Conservation (phyloP, 2,888 invertebrate species). For the Hypena proboscidalis region DNA sequence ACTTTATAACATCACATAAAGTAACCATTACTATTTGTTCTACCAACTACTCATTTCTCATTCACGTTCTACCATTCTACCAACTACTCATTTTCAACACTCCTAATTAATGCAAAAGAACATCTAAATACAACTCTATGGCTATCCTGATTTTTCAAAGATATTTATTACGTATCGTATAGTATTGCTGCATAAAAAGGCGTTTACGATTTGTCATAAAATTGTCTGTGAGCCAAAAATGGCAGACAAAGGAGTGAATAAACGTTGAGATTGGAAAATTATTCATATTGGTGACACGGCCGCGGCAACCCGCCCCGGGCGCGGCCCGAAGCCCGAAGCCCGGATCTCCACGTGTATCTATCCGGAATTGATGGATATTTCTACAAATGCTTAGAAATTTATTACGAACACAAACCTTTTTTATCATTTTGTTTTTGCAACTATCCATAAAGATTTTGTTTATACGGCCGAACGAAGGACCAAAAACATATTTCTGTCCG, state of each 20-base stretch:
- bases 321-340: conserved; percentile 24
- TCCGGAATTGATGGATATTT: conserved; percentile 46
- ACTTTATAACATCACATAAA: no score
- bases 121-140: conserved; percentile 11
- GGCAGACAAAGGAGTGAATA: conserved; percentile 66
- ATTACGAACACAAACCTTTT: conserved; percentile 50
- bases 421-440: conserved; percentile 46
- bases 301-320: conserved; percentile 38
- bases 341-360: conserved; percentile 22
- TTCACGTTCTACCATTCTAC: no score
- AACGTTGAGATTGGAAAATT: conserved; percentile 73
- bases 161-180: conserved; percentile 32
- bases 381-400: conserved; percentile 56
- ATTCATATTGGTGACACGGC: conserved; percentile 71
- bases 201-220: conserved; percentile 64
- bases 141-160: conserved; percentile 17
- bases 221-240: conserved; percentile 59
- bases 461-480: conserved; percentile 10
- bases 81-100: background rate
- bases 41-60: no score
- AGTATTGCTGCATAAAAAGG: conserved; percentile 47
- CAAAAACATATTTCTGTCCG: conserved; percentile 17
- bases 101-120: background rate
- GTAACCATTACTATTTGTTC: no score
- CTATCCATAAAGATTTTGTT: conserved; percentile 40